Base-by-base conservation (phyloP, 2,888 invertebrate genomes). In the Meganola albula region DNA sequence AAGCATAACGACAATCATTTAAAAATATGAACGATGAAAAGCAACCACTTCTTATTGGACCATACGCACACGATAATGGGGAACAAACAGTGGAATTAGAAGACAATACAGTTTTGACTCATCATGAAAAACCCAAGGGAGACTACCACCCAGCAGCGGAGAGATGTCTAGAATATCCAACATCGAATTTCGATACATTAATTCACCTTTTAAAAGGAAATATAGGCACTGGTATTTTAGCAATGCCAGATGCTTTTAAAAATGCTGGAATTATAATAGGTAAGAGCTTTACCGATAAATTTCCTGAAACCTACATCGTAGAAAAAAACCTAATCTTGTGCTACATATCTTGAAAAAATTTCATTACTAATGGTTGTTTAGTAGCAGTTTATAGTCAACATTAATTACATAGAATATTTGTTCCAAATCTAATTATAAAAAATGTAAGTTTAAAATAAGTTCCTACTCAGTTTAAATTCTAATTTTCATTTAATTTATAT, bases 181-280 rank as follows among this genome's bases (percentile, higher is more conserved):
- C 94, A 2, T 93, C 93, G 46, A 95, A 93, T 77, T 87, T 91
- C 53, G 93, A 93, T 61, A 93, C 93, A 1, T 86, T 92, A 70
- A 90, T 92, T 48, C 92, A 92, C 65, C 76, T 92, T 42, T 74
- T 93, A 20, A 92, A 92, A 71, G 92, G 91, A 12, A 92, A 92
- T 55, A 88, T 90, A 44, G 98, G 98, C 4, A 98, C 98, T 0
- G 99, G 99, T 3, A 97, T 99, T 52, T 84, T 99, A 49, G 98
- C 99, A 4, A 96, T 99, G 94, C 98, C 99, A 3, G 92, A 96
- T 78, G 97, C 97, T 9, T 94, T 97, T 66, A 92, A 93, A 70
- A 94, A 97, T 83, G 92, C 97, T 34, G 98, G 98, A 7, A 87
- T 97, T 35, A 89, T 92, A 61, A 89, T 96, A 40, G 97, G 97